These are phyloP conservation scores for Acropternis orthonyx DNA, from an alignment of 2,797 vertebrate species.

Conservation along the genomic window DNA sequence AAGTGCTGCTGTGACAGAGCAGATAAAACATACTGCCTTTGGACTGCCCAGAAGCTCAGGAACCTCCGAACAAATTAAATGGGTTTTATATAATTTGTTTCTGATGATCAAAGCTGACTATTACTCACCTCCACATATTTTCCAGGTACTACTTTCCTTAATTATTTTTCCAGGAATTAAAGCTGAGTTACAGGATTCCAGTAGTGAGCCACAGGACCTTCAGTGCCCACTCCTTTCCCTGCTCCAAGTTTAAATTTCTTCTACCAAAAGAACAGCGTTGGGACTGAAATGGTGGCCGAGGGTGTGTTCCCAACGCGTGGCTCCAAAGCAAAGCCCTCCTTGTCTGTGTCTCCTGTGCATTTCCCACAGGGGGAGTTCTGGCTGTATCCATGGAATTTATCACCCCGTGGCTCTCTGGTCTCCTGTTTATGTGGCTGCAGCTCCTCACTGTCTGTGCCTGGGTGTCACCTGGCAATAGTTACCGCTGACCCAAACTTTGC, in stretches of 20 bases:
- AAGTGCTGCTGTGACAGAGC: background rate
- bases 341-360: background rate
- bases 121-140: background rate
- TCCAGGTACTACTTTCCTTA: background rate
- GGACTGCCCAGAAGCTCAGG: background rate
- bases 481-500: background rate
- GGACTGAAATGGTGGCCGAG: background rate
- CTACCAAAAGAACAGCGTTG: background rate
- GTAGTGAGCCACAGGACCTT: background rate
- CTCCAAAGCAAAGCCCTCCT: background rate
- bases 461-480: too few relatives aligned
- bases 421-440: background rate
- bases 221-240: background rate
- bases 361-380: background rate
- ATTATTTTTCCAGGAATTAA: constrained; percentile 23
- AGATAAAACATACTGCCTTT: background rate
- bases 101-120: background rate
- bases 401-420: accelerated
- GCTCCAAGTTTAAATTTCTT: background rate
- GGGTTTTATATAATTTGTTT: background rate
- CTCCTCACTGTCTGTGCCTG: accelerated
- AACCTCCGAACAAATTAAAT: background rate
- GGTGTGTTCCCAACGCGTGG: background rate
- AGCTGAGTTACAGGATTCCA: background rate
- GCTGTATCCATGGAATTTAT: background rate